Conservation (phyloP, 2,113 vertebrate species). For the Callorhinus ursinus region DNA sequence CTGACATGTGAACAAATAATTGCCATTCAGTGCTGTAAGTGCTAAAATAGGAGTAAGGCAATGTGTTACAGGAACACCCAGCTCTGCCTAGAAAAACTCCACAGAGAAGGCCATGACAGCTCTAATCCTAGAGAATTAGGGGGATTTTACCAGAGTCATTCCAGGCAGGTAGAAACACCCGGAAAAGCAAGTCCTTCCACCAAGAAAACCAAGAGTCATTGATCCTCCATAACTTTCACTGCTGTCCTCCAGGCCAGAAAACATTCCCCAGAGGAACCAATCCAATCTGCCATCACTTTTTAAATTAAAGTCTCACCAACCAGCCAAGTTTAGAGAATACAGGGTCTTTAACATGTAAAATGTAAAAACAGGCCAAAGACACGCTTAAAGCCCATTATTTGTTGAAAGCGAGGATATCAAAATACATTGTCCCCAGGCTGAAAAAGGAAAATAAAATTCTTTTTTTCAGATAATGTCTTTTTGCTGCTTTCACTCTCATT, state of each 20-base stretch:
- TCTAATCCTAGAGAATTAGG: not conserved
- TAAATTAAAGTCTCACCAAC: not conserved
- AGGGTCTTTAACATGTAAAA: slow-evolving; percentile 33
- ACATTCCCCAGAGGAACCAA: not conserved
- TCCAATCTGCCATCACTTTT: not conserved
- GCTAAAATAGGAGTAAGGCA: not conserved
- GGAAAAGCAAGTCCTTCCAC: not conserved
- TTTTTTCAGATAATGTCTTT: slow-evolving; percentile 4
- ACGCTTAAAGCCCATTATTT: not conserved
- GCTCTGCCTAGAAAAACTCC: not conserved
- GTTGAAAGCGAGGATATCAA: slow-evolving; percentile 17
- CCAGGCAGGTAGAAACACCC: not conserved
- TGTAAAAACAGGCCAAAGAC: not conserved
- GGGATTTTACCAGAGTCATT: not conserved
- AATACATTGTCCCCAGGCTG: not conserved
- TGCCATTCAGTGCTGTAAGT: not conserved
- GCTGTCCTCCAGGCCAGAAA: not conserved
- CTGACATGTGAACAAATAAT: not conserved
- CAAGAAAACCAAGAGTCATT: not conserved
- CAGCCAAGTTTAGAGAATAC: not conserved
- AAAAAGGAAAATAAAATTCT: slow-evolving; percentile 18
- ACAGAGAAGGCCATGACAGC: not conserved
- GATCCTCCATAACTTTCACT: not conserved
- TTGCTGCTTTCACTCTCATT: not conserved
- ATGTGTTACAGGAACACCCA: not conserved